phyloP scores from a whole-genome alignment of 1,140 invertebrate species.

The Proctacanthus coquilletti region DNA sequence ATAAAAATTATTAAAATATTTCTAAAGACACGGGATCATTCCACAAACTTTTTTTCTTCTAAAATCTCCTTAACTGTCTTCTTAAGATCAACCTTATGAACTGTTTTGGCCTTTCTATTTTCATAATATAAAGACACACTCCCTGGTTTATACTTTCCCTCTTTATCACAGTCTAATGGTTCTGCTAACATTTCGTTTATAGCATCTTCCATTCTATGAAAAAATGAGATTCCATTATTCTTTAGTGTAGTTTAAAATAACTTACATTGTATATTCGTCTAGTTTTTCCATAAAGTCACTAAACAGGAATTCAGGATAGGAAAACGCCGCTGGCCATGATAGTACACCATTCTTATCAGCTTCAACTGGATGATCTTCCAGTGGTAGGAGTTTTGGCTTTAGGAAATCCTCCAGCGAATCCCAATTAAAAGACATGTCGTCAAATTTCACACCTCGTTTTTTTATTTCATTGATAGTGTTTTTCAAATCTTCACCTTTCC shows the following conservation, averaged over 20 bases:
- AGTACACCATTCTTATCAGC: constrained; percentile 35
- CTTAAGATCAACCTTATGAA: constrained; percentile 43
- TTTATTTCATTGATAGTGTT: constrained; percentile 26
- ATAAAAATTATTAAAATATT: constrained; percentile 1
- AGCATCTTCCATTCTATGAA: constrained; percentile 51
- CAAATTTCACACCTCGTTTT: constrained; percentile 40
- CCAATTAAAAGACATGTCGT: constrained; percentile 28
- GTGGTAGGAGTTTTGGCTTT: constrained; percentile 27
- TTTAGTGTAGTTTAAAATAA: constrained; percentile 31
- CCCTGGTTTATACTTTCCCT: constrained; percentile 47
- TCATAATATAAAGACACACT: constrained; percentile 69
- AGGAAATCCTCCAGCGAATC: constrained; percentile 30
- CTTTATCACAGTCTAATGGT: constrained; percentile 55
- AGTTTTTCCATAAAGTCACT: constrained; percentile 61
- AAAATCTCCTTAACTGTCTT: constrained; percentile 48
- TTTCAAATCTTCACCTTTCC: constrained; percentile 30
- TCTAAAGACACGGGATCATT: background rate
- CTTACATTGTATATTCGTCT: constrained; percentile 51
- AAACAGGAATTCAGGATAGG: constrained; percentile 64
- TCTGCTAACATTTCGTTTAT: constrained; percentile 55
- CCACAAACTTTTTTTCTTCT: constrained; percentile 37
- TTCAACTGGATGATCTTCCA: constrained; percentile 24
- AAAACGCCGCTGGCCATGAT: constrained; percentile 66
- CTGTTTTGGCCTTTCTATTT: constrained; percentile 43
- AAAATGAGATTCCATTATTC: constrained; percentile 26